Base-by-base conservation (phyloP, 35 echinoderm and acorn worm genomes). In the Stichopus chloronotus region DNA sequence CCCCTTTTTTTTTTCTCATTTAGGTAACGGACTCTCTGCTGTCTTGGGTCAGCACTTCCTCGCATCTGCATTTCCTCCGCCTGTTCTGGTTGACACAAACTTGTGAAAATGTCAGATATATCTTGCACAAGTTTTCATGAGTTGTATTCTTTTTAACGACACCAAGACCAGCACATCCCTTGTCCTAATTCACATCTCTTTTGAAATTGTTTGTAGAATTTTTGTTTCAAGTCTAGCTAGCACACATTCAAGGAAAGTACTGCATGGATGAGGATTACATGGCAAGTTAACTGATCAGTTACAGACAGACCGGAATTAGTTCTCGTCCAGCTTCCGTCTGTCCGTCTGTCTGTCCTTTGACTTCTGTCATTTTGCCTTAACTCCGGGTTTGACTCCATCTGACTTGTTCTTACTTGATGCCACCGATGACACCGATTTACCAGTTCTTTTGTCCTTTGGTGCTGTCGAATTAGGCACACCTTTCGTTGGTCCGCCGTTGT, bases 331-430 rank as follows among this genome's bases (percentile, higher is more conserved):
- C 21, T 43, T 19, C 11, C 61, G 19, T 74, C 19, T 74, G 69
- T 20, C 69, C 19, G n/a, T n/a, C 5, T 24, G 0, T 24, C 30
- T 43, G 14, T n/a, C 7, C 82, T 20, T 11, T 9, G 9, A 8
- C 5, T 57, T n/a, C 56, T 85, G 82, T 85, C 82, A 85, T 85
- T 85, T 85, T 16, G 82, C 82, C 20, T 85, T 85, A 19, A 85
- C 82, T 20, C 82, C 82, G 8, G 17, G 82, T 17, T 85, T 85
- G 6, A 85, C 82, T 22, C 82, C 82, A 58, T 85, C 82, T 7
- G 82, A 57, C 82, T 60, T 85, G 5, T 56, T 23, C 19, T 85
- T 85, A 85, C 58, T 85, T 4, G 57, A 20, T 85, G 54, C 82
- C 55, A 58, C 24, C 1, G 82, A 30, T 58, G 82, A 23, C 13